A percentile compares a stretch with the other conserved stretches of the same genome.
Evolutionary conservation across 92 coral and sea anemone species (phyloP).

Genomic region (Pocillopora meandrina): DNA sequence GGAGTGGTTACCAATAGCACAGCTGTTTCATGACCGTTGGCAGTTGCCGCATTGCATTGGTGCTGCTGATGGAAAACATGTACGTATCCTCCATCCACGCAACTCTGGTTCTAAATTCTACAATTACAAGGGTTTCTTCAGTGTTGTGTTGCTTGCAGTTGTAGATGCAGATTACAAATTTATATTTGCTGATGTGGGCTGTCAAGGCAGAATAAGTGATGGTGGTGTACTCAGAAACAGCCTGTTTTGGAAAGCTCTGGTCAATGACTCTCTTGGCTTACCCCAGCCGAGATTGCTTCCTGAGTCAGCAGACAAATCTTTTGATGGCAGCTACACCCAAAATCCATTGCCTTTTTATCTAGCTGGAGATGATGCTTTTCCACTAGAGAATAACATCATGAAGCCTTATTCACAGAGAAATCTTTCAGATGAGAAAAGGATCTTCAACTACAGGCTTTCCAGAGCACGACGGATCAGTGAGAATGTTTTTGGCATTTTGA

Average conservation of each 20-base stretch:
- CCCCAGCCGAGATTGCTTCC: slow-evolving; percentile 46
- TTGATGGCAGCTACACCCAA: slow-evolving; percentile 29
- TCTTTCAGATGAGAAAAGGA: slow-evolving; percentile 41
- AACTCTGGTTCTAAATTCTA: slow-evolving; percentile 45
- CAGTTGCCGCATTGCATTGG: slow-evolving; percentile 71
- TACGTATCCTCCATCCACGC: slow-evolving; percentile 61
- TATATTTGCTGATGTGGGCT: slow-evolving; percentile 78
- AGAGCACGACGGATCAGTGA: slow-evolving; percentile 56
- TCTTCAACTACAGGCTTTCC: slow-evolving; percentile 59
- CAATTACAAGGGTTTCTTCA: slow-evolving; percentile 65
- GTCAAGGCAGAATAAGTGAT: slow-evolving; percentile 76
- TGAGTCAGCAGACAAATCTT: slow-evolving; percentile 12
- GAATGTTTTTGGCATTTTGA: slow-evolving; percentile 65
- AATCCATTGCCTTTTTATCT: slow-evolving; percentile 33
- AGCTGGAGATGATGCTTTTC: slow-evolving; percentile 64
- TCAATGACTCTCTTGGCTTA: slow-evolving; percentile 20
- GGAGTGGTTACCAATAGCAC: slow-evolving; percentile 47
- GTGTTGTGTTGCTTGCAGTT: slow-evolving; percentile 73
- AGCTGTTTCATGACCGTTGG: slow-evolving; percentile 64
- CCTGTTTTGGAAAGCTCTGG: slow-evolving; percentile 56
- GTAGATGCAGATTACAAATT: slow-evolving; percentile 57
- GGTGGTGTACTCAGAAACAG: slow-evolving; percentile 69
- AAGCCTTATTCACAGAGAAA: slow-evolving; percentile 58
- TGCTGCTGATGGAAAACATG: slow-evolving; percentile 67
- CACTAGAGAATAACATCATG: slow-evolving; percentile 28